Evolutionary conservation across 2,113 vertebrate genomes (phyloP).

Genomic region (Theropithecus gelada): DNA sequence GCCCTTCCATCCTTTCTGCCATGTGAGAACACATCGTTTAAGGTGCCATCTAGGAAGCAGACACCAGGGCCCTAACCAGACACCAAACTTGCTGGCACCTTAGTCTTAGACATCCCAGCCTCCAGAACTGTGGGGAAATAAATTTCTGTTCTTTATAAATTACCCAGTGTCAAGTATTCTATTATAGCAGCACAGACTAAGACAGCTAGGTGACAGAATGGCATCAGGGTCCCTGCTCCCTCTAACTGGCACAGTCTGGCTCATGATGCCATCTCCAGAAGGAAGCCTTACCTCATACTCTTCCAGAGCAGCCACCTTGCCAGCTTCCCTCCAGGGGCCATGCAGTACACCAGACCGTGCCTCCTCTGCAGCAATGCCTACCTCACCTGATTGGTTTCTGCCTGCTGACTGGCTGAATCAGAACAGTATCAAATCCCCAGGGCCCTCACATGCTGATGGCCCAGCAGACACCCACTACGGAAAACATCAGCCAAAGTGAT

Average conservation of each 20-base stretch:
- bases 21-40: background rate
- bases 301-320: background rate
- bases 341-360: rapidly evolving
- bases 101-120: background rate
- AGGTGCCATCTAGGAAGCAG: background rate
- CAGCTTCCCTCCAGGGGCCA: background rate
- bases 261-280: too few species aligned
- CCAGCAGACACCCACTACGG: background rate
- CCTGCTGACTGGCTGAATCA: background rate
- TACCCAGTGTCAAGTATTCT: background rate
- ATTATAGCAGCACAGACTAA: background rate
- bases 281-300: background rate
- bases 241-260: background rate
- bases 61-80: background rate
- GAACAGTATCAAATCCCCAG: background rate
- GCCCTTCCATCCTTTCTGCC: too few species aligned
- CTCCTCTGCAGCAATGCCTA: background rate
- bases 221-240: background rate
- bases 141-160: background rate
- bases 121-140: background rate
- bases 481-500: background rate
- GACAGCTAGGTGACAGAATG: background rate
- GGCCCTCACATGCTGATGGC: background rate
- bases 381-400: background rate
- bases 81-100: background rate